These are phyloP conservation scores for Eupithecia subumbrata DNA, from an alignment of 2,888 invertebrate species.

Conservation along the genomic window DNA sequence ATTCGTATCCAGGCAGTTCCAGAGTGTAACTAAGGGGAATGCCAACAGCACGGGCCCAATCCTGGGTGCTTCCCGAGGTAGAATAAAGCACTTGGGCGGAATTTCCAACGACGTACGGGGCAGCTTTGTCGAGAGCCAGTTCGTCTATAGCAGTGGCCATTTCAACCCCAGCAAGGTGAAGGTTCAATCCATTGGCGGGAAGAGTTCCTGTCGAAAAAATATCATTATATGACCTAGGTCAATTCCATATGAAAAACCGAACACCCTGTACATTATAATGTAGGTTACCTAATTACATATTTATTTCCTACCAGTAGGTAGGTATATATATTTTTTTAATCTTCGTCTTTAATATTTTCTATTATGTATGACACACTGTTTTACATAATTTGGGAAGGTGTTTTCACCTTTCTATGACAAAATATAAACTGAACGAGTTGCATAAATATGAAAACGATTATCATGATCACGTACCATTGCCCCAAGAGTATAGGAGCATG, in stretches of 20 bases:
- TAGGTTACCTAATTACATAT: too few relatives aligned
- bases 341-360: too few relatives aligned
- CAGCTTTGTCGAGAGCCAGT: conserved; percentile 68
- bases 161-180: conserved; percentile 70
- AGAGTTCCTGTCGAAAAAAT: conserved; percentile 61
- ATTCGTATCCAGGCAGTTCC: conserved; percentile 86
- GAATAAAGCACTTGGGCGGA: conserved; percentile 83
- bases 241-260: too few relatives aligned
- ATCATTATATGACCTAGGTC: too few relatives aligned
- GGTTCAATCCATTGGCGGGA: conserved; percentile 78
- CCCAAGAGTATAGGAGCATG: conserved; percentile 88
- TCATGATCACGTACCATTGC: conserved; percentile 71
- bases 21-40: conserved; percentile 86
- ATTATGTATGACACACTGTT: too few relatives aligned
- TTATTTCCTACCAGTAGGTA: too few relatives aligned
- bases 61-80: conserved; percentile 87
- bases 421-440: neutral
- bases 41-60: conserved; percentile 85
- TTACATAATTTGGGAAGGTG: neutral
- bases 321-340: too few relatives aligned
- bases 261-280: too few relatives aligned
- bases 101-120: conserved; percentile 82
- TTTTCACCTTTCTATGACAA: neutral
- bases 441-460: conserved; percentile 5
- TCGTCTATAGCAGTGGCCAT: conserved; percentile 76